These are phyloP conservation scores for Eospalax fontanierii DNA, from an alignment of 2,797 vertebrate species.

Conservation along the genomic window DNA sequence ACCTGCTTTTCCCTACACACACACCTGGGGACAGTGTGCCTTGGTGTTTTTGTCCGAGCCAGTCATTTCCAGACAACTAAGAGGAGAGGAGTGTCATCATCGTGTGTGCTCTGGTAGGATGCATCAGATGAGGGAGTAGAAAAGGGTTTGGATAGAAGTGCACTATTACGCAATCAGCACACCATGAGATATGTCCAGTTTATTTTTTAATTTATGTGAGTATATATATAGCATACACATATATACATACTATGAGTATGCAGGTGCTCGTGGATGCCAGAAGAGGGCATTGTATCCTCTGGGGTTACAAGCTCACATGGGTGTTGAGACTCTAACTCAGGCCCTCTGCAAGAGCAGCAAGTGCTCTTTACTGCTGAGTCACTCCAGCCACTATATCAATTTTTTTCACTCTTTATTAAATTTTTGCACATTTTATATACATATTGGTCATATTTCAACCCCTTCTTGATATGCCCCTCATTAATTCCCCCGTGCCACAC, in stretches of 20 bases:
- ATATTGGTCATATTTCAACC: too few relatives aligned
- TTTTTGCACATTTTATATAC: too few relatives aligned
- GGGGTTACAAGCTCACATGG: neutral
- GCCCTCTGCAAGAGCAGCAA: neutral
- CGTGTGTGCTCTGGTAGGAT: neutral
- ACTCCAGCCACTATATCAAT: neutral
- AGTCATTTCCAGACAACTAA: neutral
- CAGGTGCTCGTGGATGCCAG: neutral
- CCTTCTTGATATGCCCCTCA: too few relatives aligned
- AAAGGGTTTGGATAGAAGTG: constrained; percentile 8
- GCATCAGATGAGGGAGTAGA: neutral
- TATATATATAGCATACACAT: too few relatives aligned
- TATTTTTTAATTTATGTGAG: too few relatives aligned
- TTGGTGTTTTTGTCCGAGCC: neutral
- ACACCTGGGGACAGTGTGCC: neutral
- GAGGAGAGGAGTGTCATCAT: fast-evolving
- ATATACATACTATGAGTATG: neutral
- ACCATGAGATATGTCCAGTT: neutral
- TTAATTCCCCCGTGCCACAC: too few relatives aligned
- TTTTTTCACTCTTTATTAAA: too few relatives aligned
- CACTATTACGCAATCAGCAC: neutral
- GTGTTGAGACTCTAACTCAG: neutral
- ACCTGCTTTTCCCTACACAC: neutral
- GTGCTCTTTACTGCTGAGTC: neutral
- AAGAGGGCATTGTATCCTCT: neutral